A percentile compares a stretch with the other conserved stretches of the same genome.
These are phyloP conservation scores for Micoletzkya japonica DNA, from an alignment of 2,888 invertebrate species.

Conservation along the genomic window DNA sequence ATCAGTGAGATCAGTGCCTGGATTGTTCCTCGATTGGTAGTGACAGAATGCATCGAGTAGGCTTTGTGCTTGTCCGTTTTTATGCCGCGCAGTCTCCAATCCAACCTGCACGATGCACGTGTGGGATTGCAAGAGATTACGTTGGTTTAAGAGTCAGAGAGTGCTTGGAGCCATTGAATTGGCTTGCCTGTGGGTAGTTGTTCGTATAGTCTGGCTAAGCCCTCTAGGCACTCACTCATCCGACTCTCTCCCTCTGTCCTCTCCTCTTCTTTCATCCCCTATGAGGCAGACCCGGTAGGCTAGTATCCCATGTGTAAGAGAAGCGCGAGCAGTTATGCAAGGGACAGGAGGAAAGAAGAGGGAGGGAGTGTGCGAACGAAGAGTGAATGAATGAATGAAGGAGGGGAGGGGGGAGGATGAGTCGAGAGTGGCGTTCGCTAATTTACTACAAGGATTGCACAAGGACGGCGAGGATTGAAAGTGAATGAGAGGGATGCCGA, in stretches of 20 bases:
- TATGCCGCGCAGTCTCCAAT: conserved; percentile 54
- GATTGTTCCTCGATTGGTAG: conserved; percentile 60
- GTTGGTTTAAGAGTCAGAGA: conserved; percentile 10
- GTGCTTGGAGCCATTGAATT: neutral
- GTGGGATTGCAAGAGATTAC: neutral
- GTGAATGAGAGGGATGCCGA: neutral
- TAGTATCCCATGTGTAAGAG: too few relatives aligned
- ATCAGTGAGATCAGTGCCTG: conserved; percentile 61
- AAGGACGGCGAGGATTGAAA: too few relatives aligned
- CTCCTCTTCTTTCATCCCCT: too few relatives aligned
- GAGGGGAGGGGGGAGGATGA: neutral
- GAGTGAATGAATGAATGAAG: neutral
- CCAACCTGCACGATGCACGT: conserved; percentile 40
- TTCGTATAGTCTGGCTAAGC: neutral
- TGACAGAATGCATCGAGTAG: conserved; percentile 62
- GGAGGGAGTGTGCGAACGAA: neutral
- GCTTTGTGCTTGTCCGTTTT: conserved; percentile 63
- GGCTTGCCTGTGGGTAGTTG: neutral
- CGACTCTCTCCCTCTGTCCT: too few relatives aligned
- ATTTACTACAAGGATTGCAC: too few relatives aligned
- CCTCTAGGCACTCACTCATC: neutral
- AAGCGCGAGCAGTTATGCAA: too few relatives aligned
- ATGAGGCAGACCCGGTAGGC: too few relatives aligned
- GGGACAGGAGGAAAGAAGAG: too few relatives aligned
- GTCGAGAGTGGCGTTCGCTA: too few relatives aligned